These are phyloP conservation scores for Xenops minutus DNA, from an alignment of 2,797 vertebrate species.

Conservation along the genomic window DNA sequence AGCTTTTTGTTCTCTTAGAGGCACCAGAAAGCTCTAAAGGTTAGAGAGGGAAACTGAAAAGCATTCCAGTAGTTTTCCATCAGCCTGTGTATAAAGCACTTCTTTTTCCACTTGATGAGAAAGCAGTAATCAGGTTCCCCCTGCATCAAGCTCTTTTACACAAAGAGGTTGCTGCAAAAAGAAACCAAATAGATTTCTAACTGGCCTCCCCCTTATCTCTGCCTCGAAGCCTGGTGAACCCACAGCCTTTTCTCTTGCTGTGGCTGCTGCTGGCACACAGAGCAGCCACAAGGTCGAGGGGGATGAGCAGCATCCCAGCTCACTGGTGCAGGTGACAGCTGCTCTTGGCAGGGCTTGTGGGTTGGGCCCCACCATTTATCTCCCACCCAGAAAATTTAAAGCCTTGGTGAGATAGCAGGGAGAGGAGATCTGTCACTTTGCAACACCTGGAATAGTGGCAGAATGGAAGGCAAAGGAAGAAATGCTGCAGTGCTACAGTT, in stretches of 20 bases:
- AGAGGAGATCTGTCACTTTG: not conserved
- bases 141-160: slow-evolving; percentile 41
- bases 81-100: slow-evolving; percentile 49
- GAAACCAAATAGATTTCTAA: slow-evolving; percentile 41
- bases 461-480: not conserved
- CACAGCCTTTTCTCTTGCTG: not conserved
- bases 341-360: not conserved
- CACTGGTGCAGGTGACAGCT: rapidly evolving
- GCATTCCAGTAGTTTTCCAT: slow-evolving; percentile 65
- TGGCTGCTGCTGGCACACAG: not conserved
- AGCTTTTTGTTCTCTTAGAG: slow-evolving; percentile 42
- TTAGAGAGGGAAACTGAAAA: slow-evolving; percentile 42
- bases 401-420: not conserved
- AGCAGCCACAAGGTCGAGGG: not conserved
- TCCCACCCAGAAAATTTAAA: not conserved
- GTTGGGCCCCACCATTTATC: not conserved
- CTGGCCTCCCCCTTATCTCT: slow-evolving; percentile 20
- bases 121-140: slow-evolving; percentile 53
- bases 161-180: slow-evolving; percentile 40
- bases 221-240: not conserved
- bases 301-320: not conserved
- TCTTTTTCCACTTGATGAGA: slow-evolving; percentile 60
- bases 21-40: slow-evolving; percentile 25
- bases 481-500: not conserved
- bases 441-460: not conserved